Conservation (phyloP, 2,888 invertebrate species). For the Oligia fasciuncula region DNA sequence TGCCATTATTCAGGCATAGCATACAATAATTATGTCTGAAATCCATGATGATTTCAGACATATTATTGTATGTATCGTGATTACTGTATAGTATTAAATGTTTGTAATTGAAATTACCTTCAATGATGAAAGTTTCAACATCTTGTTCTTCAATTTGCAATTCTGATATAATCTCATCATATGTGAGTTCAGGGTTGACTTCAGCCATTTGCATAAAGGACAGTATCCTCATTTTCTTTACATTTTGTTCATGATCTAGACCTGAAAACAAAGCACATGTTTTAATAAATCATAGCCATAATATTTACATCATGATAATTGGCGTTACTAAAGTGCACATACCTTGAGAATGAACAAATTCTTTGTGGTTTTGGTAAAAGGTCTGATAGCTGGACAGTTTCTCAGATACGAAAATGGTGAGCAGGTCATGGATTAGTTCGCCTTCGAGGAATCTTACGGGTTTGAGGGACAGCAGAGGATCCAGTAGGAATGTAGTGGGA, state of each 20-base stretch:
- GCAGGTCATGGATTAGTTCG: constrained; percentile 97
- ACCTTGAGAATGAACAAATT: constrained; percentile 95
- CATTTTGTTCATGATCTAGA: constrained; percentile 97
- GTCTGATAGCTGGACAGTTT: constrained; percentile 97
- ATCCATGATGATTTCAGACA: not conserved
- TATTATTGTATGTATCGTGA: not conserved
- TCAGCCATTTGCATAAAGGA: constrained; percentile 99
- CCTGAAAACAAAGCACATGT: constrained; percentile 82
- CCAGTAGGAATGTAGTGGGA: constrained; percentile 98
- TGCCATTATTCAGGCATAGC: not conserved
- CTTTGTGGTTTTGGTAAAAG: constrained; percentile 97
- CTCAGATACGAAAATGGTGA: constrained; percentile 98
- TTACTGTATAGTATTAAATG: not conserved
- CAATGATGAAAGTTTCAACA: constrained; percentile 99
- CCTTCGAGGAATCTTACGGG: constrained; percentile 98
- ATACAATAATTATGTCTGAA: not conserved
- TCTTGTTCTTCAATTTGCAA: constrained; percentile 96
- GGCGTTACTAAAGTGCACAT: constrained; percentile 20
- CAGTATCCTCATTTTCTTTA: constrained; percentile 98
- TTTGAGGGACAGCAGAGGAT: constrained; percentile 97
- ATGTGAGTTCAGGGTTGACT: constrained; percentile 97
- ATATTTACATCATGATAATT: not conserved
- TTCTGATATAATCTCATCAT: constrained; percentile 96
- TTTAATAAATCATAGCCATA: not conserved
- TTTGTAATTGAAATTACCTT: constrained; percentile 90